Percentiles rank a stretch among this genome's conserved stretches.
Conservation (phyloP, 2,888 invertebrate genomes). For the Prosopocoilus inquinatus region DNA sequence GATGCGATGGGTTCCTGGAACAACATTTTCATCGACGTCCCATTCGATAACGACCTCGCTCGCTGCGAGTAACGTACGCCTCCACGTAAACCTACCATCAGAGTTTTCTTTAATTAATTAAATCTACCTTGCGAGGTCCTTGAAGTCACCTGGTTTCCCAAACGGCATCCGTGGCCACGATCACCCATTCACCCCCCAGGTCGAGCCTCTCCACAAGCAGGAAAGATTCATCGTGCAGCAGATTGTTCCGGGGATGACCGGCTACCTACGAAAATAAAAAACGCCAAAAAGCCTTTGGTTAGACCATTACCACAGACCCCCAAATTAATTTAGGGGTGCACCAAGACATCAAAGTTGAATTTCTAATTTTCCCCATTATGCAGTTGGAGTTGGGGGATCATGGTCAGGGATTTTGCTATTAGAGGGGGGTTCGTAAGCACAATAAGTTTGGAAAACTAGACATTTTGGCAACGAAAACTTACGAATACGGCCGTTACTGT, state of each 20-base stretch:
- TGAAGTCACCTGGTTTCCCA: slow-evolving; percentile 81
- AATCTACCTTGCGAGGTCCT: no score
- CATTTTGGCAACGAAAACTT: slow-evolving; percentile 9
- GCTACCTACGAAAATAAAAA: slow-evolving; percentile 56
- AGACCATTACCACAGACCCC: no score
- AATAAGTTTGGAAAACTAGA: no score
- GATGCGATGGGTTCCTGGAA: slow-evolving; percentile 77
- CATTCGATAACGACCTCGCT: slow-evolving; percentile 78
- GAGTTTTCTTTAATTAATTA: background rate
- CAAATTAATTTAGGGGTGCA: no score
- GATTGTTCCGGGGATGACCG: slow-evolving; percentile 78
- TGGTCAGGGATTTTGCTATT: no score
- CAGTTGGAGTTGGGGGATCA: no score
- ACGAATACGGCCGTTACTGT: slow-evolving; percentile 73
- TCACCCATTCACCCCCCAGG: slow-evolving; percentile 64
- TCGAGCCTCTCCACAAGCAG: slow-evolving; percentile 66
- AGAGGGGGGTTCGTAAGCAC: no score
- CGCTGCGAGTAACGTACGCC: slow-evolving; percentile 70
- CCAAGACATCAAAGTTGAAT: no score
- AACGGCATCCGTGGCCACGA: slow-evolving; percentile 76
- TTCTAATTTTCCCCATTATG: no score
- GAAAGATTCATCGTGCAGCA: slow-evolving; percentile 72
- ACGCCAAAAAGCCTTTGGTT: no score
- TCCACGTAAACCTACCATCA: slow-evolving; percentile 74
- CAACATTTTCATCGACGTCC: slow-evolving; percentile 68